Evolutionary conservation across 2,888 invertebrate genomes (phyloP).

Genomic region (Sarcophaga subvicina): DNA sequence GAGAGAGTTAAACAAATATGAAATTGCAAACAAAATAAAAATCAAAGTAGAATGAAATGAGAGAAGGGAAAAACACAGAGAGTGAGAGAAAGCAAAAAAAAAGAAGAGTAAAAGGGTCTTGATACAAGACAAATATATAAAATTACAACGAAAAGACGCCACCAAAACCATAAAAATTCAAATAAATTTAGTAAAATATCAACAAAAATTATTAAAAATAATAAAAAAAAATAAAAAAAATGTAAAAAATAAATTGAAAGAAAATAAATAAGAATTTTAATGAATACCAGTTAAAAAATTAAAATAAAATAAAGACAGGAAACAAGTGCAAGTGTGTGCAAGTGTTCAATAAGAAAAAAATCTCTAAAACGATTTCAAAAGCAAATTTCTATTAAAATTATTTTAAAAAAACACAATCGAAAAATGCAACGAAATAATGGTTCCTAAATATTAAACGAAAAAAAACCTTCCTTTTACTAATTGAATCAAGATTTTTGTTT

Average conservation of each 20-base stretch:
- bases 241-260: background rate
- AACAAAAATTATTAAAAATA: background rate
- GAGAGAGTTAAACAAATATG: no score
- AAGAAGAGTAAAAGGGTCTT: no score
- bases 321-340: background rate
- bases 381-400: background rate
- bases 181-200: background rate
- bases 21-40: background rate
- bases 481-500: background rate
- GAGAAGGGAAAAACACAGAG: background rate
- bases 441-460: background rate
- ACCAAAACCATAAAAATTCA: background rate
- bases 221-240: background rate
- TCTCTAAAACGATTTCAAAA: constrained; percentile 1
- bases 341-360: constrained; percentile 3
- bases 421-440: background rate
- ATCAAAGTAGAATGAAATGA: background rate
- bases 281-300: background rate
- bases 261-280: background rate
- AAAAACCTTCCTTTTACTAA: background rate
- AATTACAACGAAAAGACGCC: constrained; percentile 14
- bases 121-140: background rate
- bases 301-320: background rate
- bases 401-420: background rate
- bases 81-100: background rate